Evolutionary conservation across 1,140 invertebrate genomes (phyloP).

Genomic region (Cydia amplana): DNA sequence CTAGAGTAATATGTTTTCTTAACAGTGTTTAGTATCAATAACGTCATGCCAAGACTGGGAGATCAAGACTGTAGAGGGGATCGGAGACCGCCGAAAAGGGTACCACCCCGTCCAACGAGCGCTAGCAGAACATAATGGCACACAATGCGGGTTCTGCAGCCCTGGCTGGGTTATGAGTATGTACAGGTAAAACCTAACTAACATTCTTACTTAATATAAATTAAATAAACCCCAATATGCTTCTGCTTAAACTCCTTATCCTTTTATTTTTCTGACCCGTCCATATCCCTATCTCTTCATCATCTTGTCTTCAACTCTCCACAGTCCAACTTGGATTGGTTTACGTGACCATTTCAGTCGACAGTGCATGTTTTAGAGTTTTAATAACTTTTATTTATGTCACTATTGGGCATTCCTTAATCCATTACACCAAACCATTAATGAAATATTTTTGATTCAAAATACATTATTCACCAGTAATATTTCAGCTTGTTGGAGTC

Average conservation of each 20-base stretch:
- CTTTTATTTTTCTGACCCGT: no score
- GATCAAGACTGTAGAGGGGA: conserved; percentile 88
- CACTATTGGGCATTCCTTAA: no score
- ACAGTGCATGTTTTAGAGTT: no score
- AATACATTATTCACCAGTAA: conserved; percentile 35
- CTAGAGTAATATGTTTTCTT: background rate
- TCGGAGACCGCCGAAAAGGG: conserved; percentile 84
- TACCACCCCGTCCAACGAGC: conserved; percentile 86
- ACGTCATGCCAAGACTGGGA: conserved; percentile 85
- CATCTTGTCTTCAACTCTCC: no score
- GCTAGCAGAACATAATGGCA: conserved; percentile 86
- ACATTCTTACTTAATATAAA: background rate
- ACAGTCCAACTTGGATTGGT: no score
- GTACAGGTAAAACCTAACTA: conserved; percentile 80
- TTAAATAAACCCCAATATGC: background rate
- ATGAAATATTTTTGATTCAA: background rate
- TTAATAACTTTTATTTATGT: no score
- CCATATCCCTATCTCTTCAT: no score
- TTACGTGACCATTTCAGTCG: no score
- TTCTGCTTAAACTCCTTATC: background rate
- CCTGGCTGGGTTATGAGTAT: conserved; percentile 94
- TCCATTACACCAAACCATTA: no score
- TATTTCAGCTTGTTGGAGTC: conserved; percentile 51
- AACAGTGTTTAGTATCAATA: conserved; percentile 84
- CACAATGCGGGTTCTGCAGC: conserved; percentile 91